Evolutionary conservation across 2,888 invertebrate species (phyloP).

Genomic region (Anodontia alba): DNA sequence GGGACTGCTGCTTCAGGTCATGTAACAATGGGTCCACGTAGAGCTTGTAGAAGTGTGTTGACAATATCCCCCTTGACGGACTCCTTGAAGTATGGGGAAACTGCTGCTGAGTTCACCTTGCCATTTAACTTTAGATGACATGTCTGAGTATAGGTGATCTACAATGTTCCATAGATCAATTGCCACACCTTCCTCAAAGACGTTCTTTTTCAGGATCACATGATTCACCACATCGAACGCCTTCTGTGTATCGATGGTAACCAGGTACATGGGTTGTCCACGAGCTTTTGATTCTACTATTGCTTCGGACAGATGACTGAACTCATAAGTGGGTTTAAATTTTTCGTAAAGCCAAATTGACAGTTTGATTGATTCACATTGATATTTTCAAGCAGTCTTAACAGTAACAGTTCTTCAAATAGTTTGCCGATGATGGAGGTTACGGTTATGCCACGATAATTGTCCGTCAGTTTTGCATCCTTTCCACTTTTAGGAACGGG

Average conservation of each 20-base stretch:
- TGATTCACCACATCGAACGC: neutral
- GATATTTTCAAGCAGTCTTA: neutral
- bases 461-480: neutral
- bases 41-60: neutral
- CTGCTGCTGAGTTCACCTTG: neutral
- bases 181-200: neutral
- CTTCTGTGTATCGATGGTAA: too few relatives aligned
- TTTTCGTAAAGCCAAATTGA: slow-evolving; percentile 12
- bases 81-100: neutral
- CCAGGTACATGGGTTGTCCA: too few relatives aligned
- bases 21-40: neutral
- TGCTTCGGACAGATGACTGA: too few relatives aligned
- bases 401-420: neutral
- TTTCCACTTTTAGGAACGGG: neutral
- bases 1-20: neutral
- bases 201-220: neutral
- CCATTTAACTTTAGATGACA: neutral
- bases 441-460: neutral
- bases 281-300: too few relatives aligned
- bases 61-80: neutral
- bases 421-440: neutral
- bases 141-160: neutral
- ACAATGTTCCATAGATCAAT: neutral
- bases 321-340: too few relatives aligned
- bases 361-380: too few relatives aligned